A percentile compares a stretch with the other conserved stretches of the same genome.
Evolutionary conservation across 2,888 invertebrate species (phyloP).

Genomic region (Eupithecia vulgata): DNA sequence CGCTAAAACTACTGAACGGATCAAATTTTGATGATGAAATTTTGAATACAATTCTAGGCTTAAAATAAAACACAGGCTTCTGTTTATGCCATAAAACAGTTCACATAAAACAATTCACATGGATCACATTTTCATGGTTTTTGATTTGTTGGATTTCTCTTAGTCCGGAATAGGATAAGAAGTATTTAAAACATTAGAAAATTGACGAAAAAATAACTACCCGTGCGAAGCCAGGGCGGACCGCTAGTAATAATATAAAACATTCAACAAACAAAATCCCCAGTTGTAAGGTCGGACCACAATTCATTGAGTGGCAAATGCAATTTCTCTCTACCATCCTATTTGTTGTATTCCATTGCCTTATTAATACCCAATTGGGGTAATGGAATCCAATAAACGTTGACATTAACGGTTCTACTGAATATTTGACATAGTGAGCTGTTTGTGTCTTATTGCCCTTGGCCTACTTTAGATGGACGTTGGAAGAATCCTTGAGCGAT

Average conservation of each 20-base stretch:
- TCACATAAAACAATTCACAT: too few species aligned
- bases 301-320: constrained; percentile 4
- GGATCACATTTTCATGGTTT: too few species aligned
- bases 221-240: too few species aligned
- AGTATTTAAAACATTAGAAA: too few species aligned
- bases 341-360: constrained; percentile 25
- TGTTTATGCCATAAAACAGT: neutral
- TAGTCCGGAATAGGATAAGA: too few species aligned
- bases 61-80: too few species aligned
- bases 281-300: neutral
- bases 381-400: constrained; percentile 34
- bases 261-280: neutral
- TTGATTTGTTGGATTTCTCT: too few species aligned
- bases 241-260: too few species aligned
- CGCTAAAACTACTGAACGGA: too few species aligned
- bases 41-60: too few species aligned
- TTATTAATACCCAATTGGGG: constrained; percentile 35
- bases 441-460: constrained; percentile 25
- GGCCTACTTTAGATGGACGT: constrained; percentile 13
- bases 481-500: neutral
- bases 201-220: too few species aligned
- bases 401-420: constrained; percentile 29
- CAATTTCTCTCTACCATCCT: constrained; percentile 7
- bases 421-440: constrained; percentile 28
- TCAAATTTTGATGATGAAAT: too few species aligned